phyloP scores from a whole-genome alignment of 2,888 invertebrate species.

The Schizotus pectinicornis region DNA sequence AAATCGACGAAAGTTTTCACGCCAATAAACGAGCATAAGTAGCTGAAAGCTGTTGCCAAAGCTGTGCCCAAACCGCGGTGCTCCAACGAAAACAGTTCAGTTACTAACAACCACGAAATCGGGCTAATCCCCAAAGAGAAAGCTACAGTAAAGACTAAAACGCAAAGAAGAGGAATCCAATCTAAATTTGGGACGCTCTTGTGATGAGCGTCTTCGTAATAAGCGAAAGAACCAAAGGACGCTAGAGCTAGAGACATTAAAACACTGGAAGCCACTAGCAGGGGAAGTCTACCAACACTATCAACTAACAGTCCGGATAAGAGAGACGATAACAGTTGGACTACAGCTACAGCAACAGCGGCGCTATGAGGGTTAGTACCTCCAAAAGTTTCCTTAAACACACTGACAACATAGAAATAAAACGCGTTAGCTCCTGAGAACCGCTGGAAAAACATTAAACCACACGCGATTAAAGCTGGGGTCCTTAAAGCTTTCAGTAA shows the following conservation, averaged over 20 bases:
- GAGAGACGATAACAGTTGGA: constrained; percentile 84
- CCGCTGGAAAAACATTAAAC: constrained; percentile 89
- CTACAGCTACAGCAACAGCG: constrained; percentile 84
- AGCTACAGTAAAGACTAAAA: constrained; percentile 82
- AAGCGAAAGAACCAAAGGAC: constrained; percentile 83
- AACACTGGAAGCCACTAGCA: constrained; percentile 82
- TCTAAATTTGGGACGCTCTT: constrained; percentile 66
- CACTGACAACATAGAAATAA: constrained; percentile 84
- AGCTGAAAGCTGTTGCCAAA: constrained; percentile 84
- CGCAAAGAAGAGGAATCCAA: constrained; percentile 84
- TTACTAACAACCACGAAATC: constrained; percentile 84
- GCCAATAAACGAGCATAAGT: constrained; percentile 84
- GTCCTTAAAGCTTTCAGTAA: constrained; percentile 62
- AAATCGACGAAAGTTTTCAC: constrained; percentile 88
- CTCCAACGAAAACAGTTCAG: constrained; percentile 82
- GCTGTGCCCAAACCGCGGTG: constrained; percentile 87
- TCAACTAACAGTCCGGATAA: constrained; percentile 84
- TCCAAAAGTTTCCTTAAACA: constrained; percentile 83
- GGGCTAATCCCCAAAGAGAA: constrained; percentile 89
- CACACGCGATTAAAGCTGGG: constrained; percentile 82
- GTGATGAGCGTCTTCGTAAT: constrained; percentile 73
- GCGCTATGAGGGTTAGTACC: constrained; percentile 83
- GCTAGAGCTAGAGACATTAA: constrained; percentile 87
- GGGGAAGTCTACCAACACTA: constrained; percentile 81
- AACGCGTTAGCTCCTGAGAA: constrained; percentile 85